These are phyloP conservation scores for Homarus gammarus DNA, from an alignment of 2,888 invertebrate genomes.

Conservation along the genomic window DNA sequence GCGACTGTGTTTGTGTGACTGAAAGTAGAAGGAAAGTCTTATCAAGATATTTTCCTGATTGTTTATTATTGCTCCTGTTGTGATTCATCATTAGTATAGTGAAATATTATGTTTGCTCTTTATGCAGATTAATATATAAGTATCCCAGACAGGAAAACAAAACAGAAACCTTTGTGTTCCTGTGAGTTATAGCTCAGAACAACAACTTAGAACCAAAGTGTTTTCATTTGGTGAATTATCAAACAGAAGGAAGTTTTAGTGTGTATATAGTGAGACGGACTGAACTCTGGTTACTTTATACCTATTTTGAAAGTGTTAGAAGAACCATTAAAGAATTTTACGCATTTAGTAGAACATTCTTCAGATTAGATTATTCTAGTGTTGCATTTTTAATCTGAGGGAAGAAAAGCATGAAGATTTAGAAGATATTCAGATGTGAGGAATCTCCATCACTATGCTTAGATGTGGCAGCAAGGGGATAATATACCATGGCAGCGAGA, in stretches of 20 bases:
- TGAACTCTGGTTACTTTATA: not conserved
- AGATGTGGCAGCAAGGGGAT: not conserved
- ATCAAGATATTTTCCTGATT: not conserved
- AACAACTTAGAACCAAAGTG: constrained; percentile 17
- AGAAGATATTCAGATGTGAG: constrained; percentile 7
- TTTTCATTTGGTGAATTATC: not conserved
- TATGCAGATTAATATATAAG: constrained; percentile 6
- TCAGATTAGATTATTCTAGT: not conserved
- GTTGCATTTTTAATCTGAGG: not conserved
- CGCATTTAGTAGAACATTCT: constrained; percentile 1
- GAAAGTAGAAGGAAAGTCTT: not conserved
- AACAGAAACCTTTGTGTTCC: no score
- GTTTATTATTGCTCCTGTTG: not conserved
- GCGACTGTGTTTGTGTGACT: not conserved
- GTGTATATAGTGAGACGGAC: not conserved
- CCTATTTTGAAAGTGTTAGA: not conserved
- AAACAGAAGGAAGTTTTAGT: not conserved
- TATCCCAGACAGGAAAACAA: not conserved
- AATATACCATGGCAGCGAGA: constrained; percentile 15
- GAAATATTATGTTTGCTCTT: not conserved
- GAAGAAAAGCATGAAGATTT: not conserved
- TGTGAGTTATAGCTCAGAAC: not conserved
- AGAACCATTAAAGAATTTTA: constrained; percentile 1
- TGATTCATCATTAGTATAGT: not conserved
- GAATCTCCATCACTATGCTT: constrained; percentile 14